Evolutionary conservation across 2,797 vertebrate genomes (phyloP).

Genomic region (Cyprinodon diabolis): DNA sequence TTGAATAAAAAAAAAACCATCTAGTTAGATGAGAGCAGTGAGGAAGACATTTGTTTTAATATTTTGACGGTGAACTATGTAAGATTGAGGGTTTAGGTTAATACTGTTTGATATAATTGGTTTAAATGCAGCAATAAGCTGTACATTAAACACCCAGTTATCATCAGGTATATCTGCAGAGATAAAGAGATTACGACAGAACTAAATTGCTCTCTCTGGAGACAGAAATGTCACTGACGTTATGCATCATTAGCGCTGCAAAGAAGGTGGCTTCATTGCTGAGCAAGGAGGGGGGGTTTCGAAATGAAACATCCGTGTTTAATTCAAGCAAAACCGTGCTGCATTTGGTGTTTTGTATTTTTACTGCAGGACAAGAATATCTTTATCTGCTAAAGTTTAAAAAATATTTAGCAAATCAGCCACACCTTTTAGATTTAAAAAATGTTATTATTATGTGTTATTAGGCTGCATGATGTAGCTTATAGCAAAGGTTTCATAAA

Average conservation of each 20-base stretch:
- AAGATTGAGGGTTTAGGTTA: conserved; percentile 2
- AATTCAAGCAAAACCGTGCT: conserved; percentile 13
- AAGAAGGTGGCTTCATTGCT: conserved; percentile 16
- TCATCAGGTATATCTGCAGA: conserved; percentile 25
- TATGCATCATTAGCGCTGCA: conserved; percentile 44
- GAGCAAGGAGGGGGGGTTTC: neutral
- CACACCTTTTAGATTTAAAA: conserved; percentile 5
- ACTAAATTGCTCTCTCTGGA: conserved; percentile 22
- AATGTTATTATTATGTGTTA: neutral
- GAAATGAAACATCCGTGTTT: conserved; percentile 21
- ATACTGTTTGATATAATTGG: conserved; percentile 16
- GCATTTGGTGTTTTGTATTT: neutral
- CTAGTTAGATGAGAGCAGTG: neutral
- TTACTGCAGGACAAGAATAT: neutral
- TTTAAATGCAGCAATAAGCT: conserved; percentile 15
- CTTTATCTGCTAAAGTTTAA: neutral
- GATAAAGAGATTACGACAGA: conserved; percentile 40
- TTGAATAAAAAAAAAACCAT: conserved; percentile 14
- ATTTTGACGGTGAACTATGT: conserved; percentile 10
- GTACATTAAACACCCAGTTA: conserved; percentile 14
- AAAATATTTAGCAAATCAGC: neutral
- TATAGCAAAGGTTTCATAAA: conserved; percentile 19
- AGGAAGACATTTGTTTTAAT: conserved; percentile 7
- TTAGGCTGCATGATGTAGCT: conserved; percentile 4
- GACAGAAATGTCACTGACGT: conserved; percentile 34